Base-by-base conservation (phyloP, 2,888 invertebrate genomes). In the Drosophila mulleri region DNA sequence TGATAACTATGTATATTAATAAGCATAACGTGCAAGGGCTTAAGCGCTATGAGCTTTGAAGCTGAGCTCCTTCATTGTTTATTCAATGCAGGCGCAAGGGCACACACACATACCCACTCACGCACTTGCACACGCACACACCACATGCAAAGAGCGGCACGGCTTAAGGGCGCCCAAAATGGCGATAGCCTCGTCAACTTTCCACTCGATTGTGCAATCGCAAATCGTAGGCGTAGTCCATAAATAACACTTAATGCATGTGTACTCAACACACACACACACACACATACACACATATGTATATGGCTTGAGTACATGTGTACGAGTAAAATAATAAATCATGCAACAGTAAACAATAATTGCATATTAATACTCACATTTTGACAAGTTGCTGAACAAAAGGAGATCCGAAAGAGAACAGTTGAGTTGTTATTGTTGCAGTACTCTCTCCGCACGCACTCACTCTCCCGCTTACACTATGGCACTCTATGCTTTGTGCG, bases 321-420 rank as follows among this genome's bases (percentile, higher is more conserved):
- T 65, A 42, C 41, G 35, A 23, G 57, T 20, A 54, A 67, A 50
- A 64, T 57, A 66, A 63, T 80, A 70, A 77, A 80, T 78, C 76
- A 66, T 50, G 66, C 77, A 70, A 64, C 72, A 58, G 80, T 79
- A 75, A 72, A 85, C 85, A 82, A 70, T 85, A 85, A 83, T 83
- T 83, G 83, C 85, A 83, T 83, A 85, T 85, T 85, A 86, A 83
- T 75, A 78, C 78, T 78, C 63, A 78, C 78, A 78, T 78, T 75
- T 75, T 78, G 76, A 73, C 78, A 69, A 72, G 67, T 60, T 75
- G 78, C 39, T 75, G 62, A 64, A 61, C 39, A 20, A 48, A 48
- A 59, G 14, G 23, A 59, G 58, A 72, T 54, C 32, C 53, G 45
- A 58, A 57, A 71, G 50, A 59, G 44, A 53, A 11, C 8, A 11